Conservation (phyloP, 2,113 vertebrate species). For the Podarcis cretensis region DNA sequence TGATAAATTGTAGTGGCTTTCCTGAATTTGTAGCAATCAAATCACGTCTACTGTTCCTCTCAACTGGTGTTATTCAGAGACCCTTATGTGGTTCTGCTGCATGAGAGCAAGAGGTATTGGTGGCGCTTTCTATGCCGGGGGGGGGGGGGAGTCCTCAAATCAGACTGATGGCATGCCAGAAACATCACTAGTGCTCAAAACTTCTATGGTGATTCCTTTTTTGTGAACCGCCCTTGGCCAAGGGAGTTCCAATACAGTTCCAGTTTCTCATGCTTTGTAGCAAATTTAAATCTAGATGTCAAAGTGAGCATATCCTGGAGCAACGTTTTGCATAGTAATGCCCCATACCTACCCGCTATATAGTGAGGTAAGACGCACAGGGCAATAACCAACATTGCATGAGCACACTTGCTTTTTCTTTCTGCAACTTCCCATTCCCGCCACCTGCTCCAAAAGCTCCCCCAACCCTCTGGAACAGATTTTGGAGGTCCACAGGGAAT, state of each 20-base stretch:
- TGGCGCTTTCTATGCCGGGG: neutral
- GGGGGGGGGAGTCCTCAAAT: neutral
- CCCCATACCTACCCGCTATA: too few species aligned
- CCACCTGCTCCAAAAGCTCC: too few species aligned
- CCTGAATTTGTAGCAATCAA: neutral
- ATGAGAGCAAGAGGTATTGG: neutral
- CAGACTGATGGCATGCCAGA: neutral
- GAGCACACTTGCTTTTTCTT: too few species aligned
- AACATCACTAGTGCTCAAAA: neutral
- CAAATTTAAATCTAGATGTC: neutral
- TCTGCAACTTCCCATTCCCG: too few species aligned
- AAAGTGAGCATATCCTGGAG: neutral
- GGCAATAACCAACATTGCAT: too few species aligned
- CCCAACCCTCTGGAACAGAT: too few species aligned
- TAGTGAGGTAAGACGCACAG: neutral
- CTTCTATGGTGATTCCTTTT: neutral
- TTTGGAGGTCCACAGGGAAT: too few species aligned
- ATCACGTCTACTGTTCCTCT: neutral
- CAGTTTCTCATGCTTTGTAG: neutral
- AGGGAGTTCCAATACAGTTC: neutral
- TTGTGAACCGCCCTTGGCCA: neutral
- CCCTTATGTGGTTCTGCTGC: neutral
- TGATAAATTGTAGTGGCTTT: neutral
- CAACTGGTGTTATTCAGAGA: neutral
- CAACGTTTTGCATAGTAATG: neutral